Percentiles rank a stretch among this genome's conserved stretches.
Conservation (phyloP, 2,888 invertebrate genomes). For the Chorisops tibialis region DNA sequence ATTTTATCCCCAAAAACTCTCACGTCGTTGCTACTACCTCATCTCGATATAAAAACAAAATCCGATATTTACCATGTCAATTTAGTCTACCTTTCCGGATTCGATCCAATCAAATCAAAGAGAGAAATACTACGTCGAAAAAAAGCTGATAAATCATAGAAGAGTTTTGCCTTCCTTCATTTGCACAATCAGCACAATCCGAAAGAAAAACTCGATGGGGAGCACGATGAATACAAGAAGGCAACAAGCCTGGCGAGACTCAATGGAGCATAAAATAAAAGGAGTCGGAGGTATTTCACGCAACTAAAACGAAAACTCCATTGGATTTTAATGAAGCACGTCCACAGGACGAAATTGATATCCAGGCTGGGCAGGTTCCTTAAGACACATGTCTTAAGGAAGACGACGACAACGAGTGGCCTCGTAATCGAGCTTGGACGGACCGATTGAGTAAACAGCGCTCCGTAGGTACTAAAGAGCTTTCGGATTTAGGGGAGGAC, state of each 20-base stretch:
- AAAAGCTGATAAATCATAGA: conserved; percentile 7
- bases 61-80: not conserved
- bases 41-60: not conserved
- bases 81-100: too few relatives aligned
- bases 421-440: not conserved
- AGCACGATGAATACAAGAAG: not conserved
- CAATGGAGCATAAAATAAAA: conserved; percentile 25
- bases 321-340: conserved; percentile 29
- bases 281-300: conserved; percentile 20
- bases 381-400: not conserved
- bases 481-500: conserved; percentile 15
- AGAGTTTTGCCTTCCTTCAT: conserved; percentile 8
- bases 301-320: conserved; percentile 27
- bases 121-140: not conserved
- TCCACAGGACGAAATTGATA: conserved; percentile 22
- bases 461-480: not conserved
- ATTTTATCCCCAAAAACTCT: too few relatives aligned
- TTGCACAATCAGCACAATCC: conserved; percentile 21
- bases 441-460: too few relatives aligned
- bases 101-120: too few relatives aligned
- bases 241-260: conserved; percentile 1
- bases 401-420: too few relatives aligned
- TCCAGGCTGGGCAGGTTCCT: conserved; percentile 3
- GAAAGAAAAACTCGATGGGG: not conserved
- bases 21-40: too few relatives aligned